These are phyloP conservation scores for Euzophera pinguis DNA, from an alignment of 2,888 invertebrate genomes.

Conservation along the genomic window DNA sequence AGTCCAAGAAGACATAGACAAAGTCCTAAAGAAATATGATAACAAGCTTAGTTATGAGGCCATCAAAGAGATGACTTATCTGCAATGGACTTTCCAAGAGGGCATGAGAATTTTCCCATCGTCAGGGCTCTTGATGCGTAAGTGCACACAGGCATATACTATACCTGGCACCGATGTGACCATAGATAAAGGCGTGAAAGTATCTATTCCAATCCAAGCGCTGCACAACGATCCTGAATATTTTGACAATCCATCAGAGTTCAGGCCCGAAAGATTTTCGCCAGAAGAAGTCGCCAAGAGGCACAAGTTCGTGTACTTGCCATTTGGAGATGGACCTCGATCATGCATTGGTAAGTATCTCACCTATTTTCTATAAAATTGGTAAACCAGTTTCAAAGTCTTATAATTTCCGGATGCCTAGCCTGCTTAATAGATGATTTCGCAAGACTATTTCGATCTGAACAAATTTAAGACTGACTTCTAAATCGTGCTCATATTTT, in stretches of 20 bases:
- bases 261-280: conserved; percentile 50
- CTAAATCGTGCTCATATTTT: neutral
- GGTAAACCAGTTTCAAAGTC: too few relatives aligned
- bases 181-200: conserved; percentile 43
- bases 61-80: conserved; percentile 46
- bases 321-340: conserved; percentile 58
- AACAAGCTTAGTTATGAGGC: conserved; percentile 48
- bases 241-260: conserved; percentile 43
- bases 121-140: conserved; percentile 45
- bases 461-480: neutral
- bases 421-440: too few relatives aligned
- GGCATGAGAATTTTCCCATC: conserved; percentile 56
- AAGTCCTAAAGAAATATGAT: conserved; percentile 36
- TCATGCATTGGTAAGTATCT: conserved; percentile 51
- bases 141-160: conserved; percentile 40
- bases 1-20: conserved; percentile 46
- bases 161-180: conserved; percentile 41
- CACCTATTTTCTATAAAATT: too few relatives aligned
- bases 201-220: conserved; percentile 39
- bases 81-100: conserved; percentile 50
- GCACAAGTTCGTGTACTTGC: conserved; percentile 48
- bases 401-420: too few relatives aligned
- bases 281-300: conserved; percentile 32
- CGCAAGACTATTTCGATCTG: too few relatives aligned
- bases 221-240: conserved; percentile 52